A percentile compares a stretch with the other conserved stretches of the same genome.
Conservation (phyloP, 2,888 invertebrate genomes). For the Eremobia ochroleuca region DNA sequence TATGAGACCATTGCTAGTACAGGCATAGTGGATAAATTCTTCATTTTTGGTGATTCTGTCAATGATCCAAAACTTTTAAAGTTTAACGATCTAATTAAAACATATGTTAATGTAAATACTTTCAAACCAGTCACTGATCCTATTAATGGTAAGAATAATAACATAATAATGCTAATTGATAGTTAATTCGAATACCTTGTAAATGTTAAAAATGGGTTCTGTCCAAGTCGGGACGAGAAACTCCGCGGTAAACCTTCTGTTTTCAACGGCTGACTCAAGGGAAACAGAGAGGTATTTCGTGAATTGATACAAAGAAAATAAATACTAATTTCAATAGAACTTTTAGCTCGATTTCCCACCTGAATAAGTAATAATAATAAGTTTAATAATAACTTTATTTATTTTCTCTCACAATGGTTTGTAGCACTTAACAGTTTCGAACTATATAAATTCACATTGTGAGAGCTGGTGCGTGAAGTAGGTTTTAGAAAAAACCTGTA, state of each 20-base stretch:
- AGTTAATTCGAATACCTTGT: constrained; percentile 12
- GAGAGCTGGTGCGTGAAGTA: no score
- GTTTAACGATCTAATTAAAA: constrained; percentile 70
- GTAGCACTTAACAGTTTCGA: no score
- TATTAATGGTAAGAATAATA: constrained; percentile 72
- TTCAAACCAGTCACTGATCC: constrained; percentile 67
- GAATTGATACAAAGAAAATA: neutral
- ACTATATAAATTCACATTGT: no score
- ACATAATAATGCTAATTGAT: constrained; percentile 22
- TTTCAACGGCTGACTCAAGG: neutral
- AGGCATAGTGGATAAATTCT: constrained; percentile 69
- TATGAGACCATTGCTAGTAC: constrained; percentile 68
- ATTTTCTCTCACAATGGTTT: no score
- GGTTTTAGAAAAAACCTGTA: no score
- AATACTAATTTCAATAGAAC: neutral
- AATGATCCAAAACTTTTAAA: constrained; percentile 59
- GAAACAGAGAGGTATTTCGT: neutral
- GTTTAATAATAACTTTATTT: no score
- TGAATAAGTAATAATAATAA: no score
- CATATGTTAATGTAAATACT: constrained; percentile 66
- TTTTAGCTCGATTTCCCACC: neutral
- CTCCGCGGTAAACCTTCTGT: constrained; percentile 9
- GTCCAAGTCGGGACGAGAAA: neutral
- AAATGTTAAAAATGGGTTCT: constrained; percentile 20
- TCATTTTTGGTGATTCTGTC: constrained; percentile 72